A percentile compares a stretch with the other conserved stretches of the same genome.
These are phyloP conservation scores for Cyclophora punctaria DNA, from an alignment of 2,888 invertebrate species.

Conservation along the genomic window DNA sequence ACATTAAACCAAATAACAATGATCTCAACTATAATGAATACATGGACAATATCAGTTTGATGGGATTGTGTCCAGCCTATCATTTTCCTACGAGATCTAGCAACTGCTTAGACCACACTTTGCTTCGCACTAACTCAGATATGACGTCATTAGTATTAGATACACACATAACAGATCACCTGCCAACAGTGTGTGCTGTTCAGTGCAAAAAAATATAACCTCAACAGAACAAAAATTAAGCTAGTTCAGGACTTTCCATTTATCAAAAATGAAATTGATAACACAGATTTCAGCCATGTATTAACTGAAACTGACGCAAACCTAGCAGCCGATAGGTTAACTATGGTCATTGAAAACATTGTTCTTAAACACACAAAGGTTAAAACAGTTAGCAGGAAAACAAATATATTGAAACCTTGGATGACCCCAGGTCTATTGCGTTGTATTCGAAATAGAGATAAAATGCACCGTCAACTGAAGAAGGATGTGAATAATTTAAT, in stretches of 20 bases:
- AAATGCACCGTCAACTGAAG: constrained; percentile 6
- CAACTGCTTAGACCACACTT: not conserved
- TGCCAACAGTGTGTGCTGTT: not conserved
- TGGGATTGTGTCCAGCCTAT: not conserved
- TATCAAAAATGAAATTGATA: not conserved
- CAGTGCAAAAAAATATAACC: not conserved
- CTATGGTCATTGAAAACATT: not conserved
- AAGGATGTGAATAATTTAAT: constrained; percentile 5
- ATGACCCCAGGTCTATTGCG: not conserved
- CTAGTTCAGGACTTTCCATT: not conserved
- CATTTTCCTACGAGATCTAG: not conserved
- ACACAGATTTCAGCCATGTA: not conserved
- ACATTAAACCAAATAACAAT: not conserved
- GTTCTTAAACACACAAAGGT: not conserved
- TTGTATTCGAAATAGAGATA: constrained; percentile 17
- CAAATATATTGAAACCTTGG: constrained; percentile 13
- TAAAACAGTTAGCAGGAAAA: not conserved
- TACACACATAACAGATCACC: not conserved
- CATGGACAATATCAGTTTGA: not conserved
- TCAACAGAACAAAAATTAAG: not conserved
- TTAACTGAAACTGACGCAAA: not conserved
- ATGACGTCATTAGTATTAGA: not conserved
- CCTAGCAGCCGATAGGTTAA: not conserved
- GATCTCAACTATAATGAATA: not conserved
- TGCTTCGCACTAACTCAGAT: not conserved